A percentile compares a stretch with the other conserved stretches of the same genome.
Conservation (phyloP, 2,113 vertebrate genomes). For the Lasiurus cinereus region DNA sequence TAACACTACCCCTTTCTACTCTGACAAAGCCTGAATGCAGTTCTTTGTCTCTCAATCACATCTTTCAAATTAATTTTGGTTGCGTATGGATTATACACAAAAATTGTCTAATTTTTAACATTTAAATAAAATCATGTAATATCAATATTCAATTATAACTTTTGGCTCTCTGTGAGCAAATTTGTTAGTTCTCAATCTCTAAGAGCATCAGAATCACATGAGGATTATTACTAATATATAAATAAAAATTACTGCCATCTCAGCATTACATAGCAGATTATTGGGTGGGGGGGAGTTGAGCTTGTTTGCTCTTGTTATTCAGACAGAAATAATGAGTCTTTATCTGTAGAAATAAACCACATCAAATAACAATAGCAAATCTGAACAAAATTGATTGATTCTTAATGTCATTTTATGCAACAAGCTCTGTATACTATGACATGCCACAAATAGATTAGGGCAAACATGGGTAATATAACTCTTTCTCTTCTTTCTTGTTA, state of each 20-base stretch:
- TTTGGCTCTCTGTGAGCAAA: background rate
- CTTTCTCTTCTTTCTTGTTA: background rate
- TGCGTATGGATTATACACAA: background rate
- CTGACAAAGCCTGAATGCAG: background rate
- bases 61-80: background rate
- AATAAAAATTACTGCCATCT: background rate
- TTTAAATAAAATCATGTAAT: slow-evolving; percentile 18
- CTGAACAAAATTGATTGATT: background rate
- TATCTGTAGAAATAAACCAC: background rate
- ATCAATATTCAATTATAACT: background rate
- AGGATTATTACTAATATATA: background rate
- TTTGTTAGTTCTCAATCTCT: background rate
- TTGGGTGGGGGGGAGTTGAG: fast-evolving
- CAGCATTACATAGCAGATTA: background rate
- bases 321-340: background rate
- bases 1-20: background rate
- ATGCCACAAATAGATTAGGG: background rate
- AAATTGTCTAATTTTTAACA: background rate
- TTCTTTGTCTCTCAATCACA: background rate
- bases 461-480: background rate
- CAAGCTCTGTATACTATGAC: background rate
- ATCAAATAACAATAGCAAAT: background rate
- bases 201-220: background rate
- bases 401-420: background rate
- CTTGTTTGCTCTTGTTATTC: background rate